Evolutionary conservation across 2,888 invertebrate genomes (phyloP), one percentile per base, ranked within the genome.

Genomic region (Caenorhabditis macrosperma): DNA sequence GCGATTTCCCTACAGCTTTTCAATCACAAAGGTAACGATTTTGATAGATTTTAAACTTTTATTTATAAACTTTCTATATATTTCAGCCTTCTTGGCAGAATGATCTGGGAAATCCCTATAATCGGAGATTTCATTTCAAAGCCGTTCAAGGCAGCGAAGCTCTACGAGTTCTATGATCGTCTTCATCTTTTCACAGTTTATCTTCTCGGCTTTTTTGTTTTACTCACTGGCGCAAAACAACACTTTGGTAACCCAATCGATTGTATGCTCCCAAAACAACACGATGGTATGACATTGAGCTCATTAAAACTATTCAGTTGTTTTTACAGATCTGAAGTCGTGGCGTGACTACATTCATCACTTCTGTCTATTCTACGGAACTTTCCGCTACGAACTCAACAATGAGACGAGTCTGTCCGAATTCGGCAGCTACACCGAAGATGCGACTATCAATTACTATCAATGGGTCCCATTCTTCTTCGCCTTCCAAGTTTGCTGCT

Each of bases 401-500:
- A 77, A 69, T 44, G n/a, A 22, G 15, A 67, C 66, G 2, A 46
- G 52, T 12, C 1, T 7, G 1, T 33, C 38, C 9, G 12, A 72
- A 9, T 79, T 66, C 54, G 68, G 63, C 15, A 38, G 54, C 30
- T 64, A 81, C 44, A 38, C 48, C 1, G 55, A 66, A 6, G 59
- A 80, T 12, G 38, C 48, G 2, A 30, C 64, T 3, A 54, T 81
- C 52, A 63, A 55, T 26, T 81, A 81, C 41, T 81, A 81, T 44
- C 81, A 82, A 68, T 82, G 79, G 82, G 80, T 82, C 28, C 79
- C 82, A 26, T 80, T 80, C 61, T 79, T 82, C 50, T 68, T 82
- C 26, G 69, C 79, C 1, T 59, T 80, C 22, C 82, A 82, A 80
- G 59, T 71, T 20, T 68, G 79, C 61, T 77, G 68, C 28, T 82